Evolutionary conservation across 2,113 vertebrate genomes (phyloP).

Genomic region (Sinocyclocheilus grahami): DNA sequence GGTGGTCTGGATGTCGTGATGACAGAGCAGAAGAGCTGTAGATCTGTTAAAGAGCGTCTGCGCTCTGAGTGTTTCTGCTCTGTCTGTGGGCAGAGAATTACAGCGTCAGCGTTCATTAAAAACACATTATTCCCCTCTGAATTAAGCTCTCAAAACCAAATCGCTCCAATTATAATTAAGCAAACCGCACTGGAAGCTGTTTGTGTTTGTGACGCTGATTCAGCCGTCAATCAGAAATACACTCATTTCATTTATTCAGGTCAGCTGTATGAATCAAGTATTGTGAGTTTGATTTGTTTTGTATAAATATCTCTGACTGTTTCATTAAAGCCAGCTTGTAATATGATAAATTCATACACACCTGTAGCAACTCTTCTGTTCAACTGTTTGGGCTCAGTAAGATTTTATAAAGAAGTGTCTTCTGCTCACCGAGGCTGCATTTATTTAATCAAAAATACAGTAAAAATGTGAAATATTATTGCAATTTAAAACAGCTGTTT

Average conservation of each 20-base stretch:
- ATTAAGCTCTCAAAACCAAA: neutral
- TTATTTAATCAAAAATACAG: no score
- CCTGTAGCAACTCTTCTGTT: no score
- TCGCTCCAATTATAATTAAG: neutral
- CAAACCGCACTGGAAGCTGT: neutral
- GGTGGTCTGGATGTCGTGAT: no score
- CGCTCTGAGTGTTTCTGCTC: neutral
- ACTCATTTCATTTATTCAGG: neutral
- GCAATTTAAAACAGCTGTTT: no score
- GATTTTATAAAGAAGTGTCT: no score
- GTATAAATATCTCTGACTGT: neutral
- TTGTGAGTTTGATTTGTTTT: no score
- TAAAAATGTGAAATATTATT: no score
- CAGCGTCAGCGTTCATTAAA: neutral
- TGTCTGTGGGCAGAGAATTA: conserved; percentile 4
- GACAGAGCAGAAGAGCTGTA: neutral
- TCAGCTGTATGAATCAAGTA: neutral
- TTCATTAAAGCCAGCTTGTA: neutral
- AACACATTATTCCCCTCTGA: neutral
- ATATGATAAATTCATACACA: neutral
- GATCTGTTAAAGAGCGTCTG: neutral
- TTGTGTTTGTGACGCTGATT: neutral
- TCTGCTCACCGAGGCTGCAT: no score
- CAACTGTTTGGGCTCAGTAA: no score
- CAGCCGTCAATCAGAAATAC: neutral